Evolutionary conservation across 2,113 vertebrate species (phyloP).

Genomic region (Myotis brandtii): DNA sequence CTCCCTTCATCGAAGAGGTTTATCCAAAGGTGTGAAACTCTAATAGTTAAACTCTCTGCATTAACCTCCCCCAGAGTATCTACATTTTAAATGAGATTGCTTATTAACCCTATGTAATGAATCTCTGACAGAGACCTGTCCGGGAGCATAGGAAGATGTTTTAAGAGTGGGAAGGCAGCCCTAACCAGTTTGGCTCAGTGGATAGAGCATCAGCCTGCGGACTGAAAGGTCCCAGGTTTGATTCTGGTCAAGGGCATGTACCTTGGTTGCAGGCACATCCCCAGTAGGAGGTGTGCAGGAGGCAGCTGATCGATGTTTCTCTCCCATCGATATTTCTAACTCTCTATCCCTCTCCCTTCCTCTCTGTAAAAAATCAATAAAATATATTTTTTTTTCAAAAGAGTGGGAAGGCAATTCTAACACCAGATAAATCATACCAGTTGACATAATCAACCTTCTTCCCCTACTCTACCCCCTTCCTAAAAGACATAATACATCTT

Average conservation of each 20-base stretch:
- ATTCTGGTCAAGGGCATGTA: too few species aligned
- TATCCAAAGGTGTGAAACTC: conserved; percentile 44
- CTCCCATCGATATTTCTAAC: too few species aligned
- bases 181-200: too few species aligned
- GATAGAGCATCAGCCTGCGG: too few species aligned
- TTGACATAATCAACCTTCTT: conserved; percentile 48
- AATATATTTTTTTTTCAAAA: neutral
- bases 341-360: too few species aligned
- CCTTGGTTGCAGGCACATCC: too few species aligned
- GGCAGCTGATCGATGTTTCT: too few species aligned
- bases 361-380: too few species aligned
- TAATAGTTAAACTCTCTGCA: conserved; percentile 14
- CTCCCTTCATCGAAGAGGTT: conserved; percentile 26
- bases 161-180: neutral
- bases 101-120: conserved; percentile 58
- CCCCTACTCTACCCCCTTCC: neutral
- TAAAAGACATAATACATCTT: conserved; percentile 64
- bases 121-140: conserved; percentile 62
- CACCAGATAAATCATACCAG: conserved; percentile 39
- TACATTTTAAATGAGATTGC: conserved; percentile 60
- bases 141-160: conserved; percentile 7
- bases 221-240: too few species aligned
- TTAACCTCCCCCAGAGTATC: conserved; percentile 44
- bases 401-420: neutral
- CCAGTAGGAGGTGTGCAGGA: too few species aligned